Conservation (phyloP, 2,888 invertebrate genomes). For the Caenorhabditis parvicauda region DNA sequence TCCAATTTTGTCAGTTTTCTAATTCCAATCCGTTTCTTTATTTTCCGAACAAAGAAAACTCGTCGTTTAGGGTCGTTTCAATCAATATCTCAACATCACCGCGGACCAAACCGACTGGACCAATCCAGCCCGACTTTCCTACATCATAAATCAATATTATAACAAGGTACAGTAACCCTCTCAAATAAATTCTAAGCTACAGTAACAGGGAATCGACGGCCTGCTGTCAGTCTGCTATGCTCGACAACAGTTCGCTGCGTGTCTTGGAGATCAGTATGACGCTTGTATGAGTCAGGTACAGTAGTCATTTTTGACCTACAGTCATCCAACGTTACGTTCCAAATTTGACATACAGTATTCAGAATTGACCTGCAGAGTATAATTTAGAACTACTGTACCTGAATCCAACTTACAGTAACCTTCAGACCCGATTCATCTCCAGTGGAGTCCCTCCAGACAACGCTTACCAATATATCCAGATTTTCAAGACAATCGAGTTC, state of each 20-base stretch:
- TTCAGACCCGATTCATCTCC: slow-evolving; percentile 16
- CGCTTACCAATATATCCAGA: slow-evolving; percentile 16
- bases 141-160: slow-evolving; percentile 11
- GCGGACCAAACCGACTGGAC: slow-evolving; percentile 17
- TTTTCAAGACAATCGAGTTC: slow-evolving; percentile 30
- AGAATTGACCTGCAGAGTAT: too few species aligned
- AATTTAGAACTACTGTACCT: too few species aligned
- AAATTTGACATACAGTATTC: too few species aligned
- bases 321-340: too few species aligned
- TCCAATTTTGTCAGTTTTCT: too few species aligned
- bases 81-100: slow-evolving; percentile 21
- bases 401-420: not conserved
- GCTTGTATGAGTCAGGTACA: too few species aligned
- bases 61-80: slow-evolving; percentile 5
- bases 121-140: slow-evolving; percentile 14
- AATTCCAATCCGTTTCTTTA: too few species aligned
- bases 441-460: slow-evolving; percentile 15
- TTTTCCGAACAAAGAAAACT: too few species aligned
- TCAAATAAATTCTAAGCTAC: not conserved
- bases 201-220: slow-evolving; percentile 17
- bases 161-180: slow-evolving; percentile 6
- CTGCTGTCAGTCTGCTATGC: slow-evolving; percentile 25
- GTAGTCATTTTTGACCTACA: too few species aligned
- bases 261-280: slow-evolving; percentile 27
- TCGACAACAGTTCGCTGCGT: slow-evolving; percentile 26